A percentile compares a stretch with the other conserved stretches of the same genome.
These are phyloP conservation scores for Dendrocincla tyrannina DNA, from an alignment of 2,797 vertebrate species.

Conservation along the genomic window DNA sequence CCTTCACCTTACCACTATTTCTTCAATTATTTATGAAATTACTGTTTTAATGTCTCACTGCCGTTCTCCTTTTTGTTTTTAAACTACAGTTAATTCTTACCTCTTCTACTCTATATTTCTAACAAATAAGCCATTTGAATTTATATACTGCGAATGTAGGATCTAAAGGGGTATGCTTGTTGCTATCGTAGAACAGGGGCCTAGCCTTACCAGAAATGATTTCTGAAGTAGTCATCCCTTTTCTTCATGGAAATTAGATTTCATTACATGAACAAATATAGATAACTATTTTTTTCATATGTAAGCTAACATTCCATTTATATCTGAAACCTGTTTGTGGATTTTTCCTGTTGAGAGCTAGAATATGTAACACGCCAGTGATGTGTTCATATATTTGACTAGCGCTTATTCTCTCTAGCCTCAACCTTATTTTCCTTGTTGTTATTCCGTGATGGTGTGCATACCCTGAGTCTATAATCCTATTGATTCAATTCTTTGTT, in stretches of 20 bases:
- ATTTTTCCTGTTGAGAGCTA: neutral
- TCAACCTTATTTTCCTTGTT: neutral
- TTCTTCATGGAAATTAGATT: neutral
- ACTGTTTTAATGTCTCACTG: neutral
- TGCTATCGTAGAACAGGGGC: neutral
- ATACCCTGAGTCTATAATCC: neutral
- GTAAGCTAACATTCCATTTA: neutral
- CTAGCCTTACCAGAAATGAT: neutral
- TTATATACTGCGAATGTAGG: neutral
- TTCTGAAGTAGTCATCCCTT: neutral
- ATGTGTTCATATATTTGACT: neutral
- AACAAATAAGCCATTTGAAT: neutral
- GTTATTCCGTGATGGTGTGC: neutral
- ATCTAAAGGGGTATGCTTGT: neutral
- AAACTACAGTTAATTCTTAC: neutral
- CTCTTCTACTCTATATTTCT: neutral
- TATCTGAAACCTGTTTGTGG: neutral
- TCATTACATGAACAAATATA: neutral
- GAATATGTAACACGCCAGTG: rapidly evolving
- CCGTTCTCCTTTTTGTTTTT: neutral
- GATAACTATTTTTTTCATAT: neutral
- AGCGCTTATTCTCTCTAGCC: neutral
- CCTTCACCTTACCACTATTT: neutral
- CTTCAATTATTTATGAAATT: neutral
- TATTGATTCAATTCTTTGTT: neutral